Evolutionary conservation across 2,797 vertebrate species (phyloP).

Genomic region (Mastacembelus armatus): DNA sequence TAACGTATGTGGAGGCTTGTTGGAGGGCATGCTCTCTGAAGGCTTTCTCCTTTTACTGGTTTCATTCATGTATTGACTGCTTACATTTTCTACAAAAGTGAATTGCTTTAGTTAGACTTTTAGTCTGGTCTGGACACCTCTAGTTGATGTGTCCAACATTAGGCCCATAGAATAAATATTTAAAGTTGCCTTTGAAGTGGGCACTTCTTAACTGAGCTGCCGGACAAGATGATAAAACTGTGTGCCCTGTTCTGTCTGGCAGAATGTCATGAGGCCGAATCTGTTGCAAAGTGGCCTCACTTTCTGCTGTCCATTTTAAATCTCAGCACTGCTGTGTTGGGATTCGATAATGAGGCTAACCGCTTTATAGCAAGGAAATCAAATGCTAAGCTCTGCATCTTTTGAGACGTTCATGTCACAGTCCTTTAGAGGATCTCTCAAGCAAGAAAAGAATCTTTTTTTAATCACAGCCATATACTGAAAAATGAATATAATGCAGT

Average conservation of each 20-base stretch:
- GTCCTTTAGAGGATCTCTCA: background rate
- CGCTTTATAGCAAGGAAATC: background rate
- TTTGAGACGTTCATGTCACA: background rate
- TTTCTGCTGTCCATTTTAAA: conserved; percentile 11
- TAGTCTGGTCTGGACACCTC: conserved; percentile 16
- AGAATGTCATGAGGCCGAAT: conserved; percentile 42
- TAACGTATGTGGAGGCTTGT: conserved; percentile 1
- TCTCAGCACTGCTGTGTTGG: background rate
- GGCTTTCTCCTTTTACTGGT: background rate
- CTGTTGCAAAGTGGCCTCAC: conserved; percentile 13
- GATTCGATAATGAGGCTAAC: background rate
- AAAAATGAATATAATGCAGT: background rate
- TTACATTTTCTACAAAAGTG: conserved; percentile 9
- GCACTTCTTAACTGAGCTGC: conserved; percentile 44
- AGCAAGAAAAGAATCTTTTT: background rate
- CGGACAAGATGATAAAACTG: conserved; percentile 44
- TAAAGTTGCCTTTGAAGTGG: conserved; percentile 54
- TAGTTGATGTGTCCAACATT: conserved; percentile 45
- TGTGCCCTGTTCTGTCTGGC: conserved; percentile 26
- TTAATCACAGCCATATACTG: background rate
- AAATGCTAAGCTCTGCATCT: background rate
- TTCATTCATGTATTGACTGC: conserved; percentile 10
- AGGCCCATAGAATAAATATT: conserved; percentile 56
- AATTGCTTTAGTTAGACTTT: conserved; percentile 7
- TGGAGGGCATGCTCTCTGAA: background rate